Evolutionary conservation across 2,113 vertebrate genomes (phyloP), one percentile per base, ranked within the genome.

Genomic region (Rhinolophus sinicus): DNA sequence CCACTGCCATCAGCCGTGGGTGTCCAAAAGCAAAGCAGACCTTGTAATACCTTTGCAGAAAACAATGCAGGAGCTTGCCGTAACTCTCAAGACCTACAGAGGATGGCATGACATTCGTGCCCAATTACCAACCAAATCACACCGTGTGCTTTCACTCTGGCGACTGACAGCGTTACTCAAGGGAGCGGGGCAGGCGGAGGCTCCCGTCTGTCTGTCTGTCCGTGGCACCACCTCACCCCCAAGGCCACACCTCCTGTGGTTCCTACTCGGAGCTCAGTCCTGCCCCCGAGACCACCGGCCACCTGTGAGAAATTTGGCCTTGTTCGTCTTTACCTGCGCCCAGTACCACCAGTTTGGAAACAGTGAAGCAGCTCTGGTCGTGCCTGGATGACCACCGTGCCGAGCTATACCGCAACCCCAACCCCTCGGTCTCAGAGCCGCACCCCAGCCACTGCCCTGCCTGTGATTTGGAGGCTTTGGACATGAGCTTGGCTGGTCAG

Each of bases 341-440:
- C 75, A 30, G 76, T 35, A 33, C 11, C 38, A 40, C 1, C 14
- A 3, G 16, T 35, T 52, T 52, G 33, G 40, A 26, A 28, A 28
- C 6, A 3, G 28, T 0, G 0, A 1, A 64, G 75, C 11, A 13
- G 38, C 38, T 0, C 0, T 15, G 33, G 24, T 26, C 69, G 28
- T 11, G 19, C 52, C 62, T 2, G 1, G 12, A 3, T 16, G 52
- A 5, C 10, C 6, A 1, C n/a, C 11, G 15, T 2, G 15, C 6
- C 58, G 21, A 58, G 54, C 54, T 56, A 19, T 19, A 3, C 73
- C n/a, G 44, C 58, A 62, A 6, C 52, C 54, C 10, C 5, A 13
- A 50, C 9, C 47, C 47, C 54, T 16, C 18, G 5, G 80, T 44
- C 35, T 21, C 58, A 40, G 78, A 16, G 10, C 35, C 35, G 47